Evolutionary conservation across 2,113 vertebrate genomes (phyloP).

Genomic region (Pyrgilauda ruficollis): DNA sequence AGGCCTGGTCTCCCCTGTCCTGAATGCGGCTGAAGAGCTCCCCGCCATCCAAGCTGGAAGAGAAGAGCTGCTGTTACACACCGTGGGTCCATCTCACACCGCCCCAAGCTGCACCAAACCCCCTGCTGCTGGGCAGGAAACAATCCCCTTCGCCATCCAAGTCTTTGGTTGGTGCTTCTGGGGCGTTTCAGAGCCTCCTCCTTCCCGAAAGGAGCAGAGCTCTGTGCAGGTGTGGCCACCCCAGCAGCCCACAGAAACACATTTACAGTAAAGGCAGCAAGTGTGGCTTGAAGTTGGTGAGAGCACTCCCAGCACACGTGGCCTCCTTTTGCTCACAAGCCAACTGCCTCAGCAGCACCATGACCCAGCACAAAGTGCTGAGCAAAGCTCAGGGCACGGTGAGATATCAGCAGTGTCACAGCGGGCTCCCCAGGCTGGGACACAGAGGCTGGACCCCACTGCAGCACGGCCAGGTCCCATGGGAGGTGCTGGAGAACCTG

Average conservation of each 20-base stretch:
- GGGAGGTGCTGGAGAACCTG: accelerated
- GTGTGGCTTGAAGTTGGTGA: background rate
- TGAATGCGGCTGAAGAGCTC: conserved; percentile 97
- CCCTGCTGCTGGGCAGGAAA: background rate
- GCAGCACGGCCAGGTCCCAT: background rate
- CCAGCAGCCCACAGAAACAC: background rate
- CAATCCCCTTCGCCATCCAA: background rate
- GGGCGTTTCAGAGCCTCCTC: background rate
- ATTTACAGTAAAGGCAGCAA: background rate
- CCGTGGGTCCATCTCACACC: accelerated
- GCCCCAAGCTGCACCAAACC: accelerated
- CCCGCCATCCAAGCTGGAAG: conserved; percentile 91
- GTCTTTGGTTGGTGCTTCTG: background rate
- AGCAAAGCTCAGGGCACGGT: accelerated
- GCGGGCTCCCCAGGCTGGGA: accelerated
- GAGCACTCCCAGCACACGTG: background rate
- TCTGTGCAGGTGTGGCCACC: background rate
- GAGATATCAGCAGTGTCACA: background rate
- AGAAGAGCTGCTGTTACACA: background rate
- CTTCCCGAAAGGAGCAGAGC: background rate
- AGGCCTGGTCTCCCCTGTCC: conserved; percentile 96
- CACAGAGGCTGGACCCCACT: background rate
- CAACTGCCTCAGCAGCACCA: background rate
- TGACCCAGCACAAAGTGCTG: background rate
- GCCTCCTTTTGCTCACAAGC: background rate